Evolutionary conservation across 2,113 vertebrate genomes (phyloP), one percentile per base, ranked within the genome.

Genomic region (Gila orcuttii): DNA sequence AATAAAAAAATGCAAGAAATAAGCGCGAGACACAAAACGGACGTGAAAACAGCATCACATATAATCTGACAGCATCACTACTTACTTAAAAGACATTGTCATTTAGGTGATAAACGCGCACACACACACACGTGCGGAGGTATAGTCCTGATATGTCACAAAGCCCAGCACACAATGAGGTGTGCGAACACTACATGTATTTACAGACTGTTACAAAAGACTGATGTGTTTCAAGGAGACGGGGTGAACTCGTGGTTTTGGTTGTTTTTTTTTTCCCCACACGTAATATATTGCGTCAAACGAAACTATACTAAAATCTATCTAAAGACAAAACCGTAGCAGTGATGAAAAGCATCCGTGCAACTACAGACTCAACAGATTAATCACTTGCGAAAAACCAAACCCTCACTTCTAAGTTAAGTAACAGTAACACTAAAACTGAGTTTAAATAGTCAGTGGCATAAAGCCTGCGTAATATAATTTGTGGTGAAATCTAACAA

Each of bases 41-140:
- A 82, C 85, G 83, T 87, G 33, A 73, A 75, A 74, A 79, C 85
- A 73, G 91, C 89, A 86, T 86, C 77, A 79, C 77, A 92, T 90
- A 59, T 57, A 92, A 91, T 83, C 76, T 62, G 90, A 82, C 62
- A 87, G 90, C 88, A 79, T 82, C 83, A 85, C 55, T 73, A 73
- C 69, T 23, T 59, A 80, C 76, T 79, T 80, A n/a, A 21, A 86
- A 85, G 77, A 73, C 83, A 73, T 79, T 62, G 86, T 86, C 45
- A 57, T 89, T 50, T 57, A 79, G 64, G 73, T 87, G 78, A 87
- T 42, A 50, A 83, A 69, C 69, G 52, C 79, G 0, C 52, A 55
- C 52, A 55, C 88, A 91, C 87, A 90, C 87, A 80, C 90, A 92
- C 90, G 74, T 85, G 87, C 74, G 76, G 76, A 86, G 55, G 66